phyloP scores from a whole-genome alignment of 2,113 vertebrate species.

The Rhineura floridana region DNA sequence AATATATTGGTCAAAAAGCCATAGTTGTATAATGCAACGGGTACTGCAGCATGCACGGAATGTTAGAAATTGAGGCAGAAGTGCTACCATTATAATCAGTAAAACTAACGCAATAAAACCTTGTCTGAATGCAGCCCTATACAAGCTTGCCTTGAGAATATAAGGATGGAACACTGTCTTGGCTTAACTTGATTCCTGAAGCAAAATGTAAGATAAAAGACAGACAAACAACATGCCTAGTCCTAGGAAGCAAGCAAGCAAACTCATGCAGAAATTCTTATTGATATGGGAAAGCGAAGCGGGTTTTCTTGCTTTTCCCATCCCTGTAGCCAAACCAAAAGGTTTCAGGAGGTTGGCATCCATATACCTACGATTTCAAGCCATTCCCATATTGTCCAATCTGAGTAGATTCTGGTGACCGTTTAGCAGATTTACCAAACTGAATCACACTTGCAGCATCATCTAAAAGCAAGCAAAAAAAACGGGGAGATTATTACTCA shows the following conservation, averaged over 20 bases:
- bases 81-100: no score
- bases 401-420: constrained; percentile 93
- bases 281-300: neutral
- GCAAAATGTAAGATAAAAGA: neutral
- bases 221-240: neutral
- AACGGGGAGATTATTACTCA: constrained; percentile 9
- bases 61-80: no score
- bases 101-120: no score
- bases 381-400: constrained; percentile 98
- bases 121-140: no score
- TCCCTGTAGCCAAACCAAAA: neutral
- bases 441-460: constrained; percentile 97
- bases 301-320: neutral
- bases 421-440: constrained; percentile 97
- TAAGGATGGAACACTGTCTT: neutral
- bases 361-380: constrained; percentile 93
- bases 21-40: no score
- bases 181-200: neutral
- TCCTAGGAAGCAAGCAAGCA: neutral
- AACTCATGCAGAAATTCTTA: neutral
- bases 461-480: constrained; percentile 71
- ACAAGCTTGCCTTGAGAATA: neutral
- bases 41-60: no score
- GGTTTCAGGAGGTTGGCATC: constrained; percentile 25
- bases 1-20: no score